These are phyloP conservation scores for Rotaria magnacalcarata DNA, from an alignment of 2,888 invertebrate genomes.

Conservation along the genomic window DNA sequence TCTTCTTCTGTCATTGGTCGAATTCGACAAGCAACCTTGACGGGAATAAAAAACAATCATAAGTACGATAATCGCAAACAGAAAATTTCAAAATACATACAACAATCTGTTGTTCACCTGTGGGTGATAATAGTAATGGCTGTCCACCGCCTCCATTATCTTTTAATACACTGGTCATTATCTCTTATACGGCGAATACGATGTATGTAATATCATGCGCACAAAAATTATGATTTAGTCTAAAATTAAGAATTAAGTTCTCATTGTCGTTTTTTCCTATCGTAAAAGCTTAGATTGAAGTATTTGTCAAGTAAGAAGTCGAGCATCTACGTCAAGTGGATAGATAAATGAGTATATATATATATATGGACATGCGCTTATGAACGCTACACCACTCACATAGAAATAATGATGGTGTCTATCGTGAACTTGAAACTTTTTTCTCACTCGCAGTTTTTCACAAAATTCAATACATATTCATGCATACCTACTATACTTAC, in stretches of 20 bases:
- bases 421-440: too few relatives aligned
- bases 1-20: constrained; percentile 76
- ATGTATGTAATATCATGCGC: neutral
- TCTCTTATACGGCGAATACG: neutral
- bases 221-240: neutral
- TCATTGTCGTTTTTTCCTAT: neutral
- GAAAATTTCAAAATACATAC: neutral
- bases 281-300: neutral
- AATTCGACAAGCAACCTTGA: constrained; percentile 80
- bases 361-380: neutral
- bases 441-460: neutral
- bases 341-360: neutral
- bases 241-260: neutral
- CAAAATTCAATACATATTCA: neutral
- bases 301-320: neutral
- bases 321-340: neutral
- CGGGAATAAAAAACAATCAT: neutral
- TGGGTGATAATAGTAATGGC: neutral
- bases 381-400: neutral
- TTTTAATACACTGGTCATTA: constrained; percentile 4
- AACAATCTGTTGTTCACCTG: constrained; percentile 29
- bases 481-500: neutral
- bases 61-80: neutral
- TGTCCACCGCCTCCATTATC: neutral
- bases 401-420: too few relatives aligned